Evolutionary conservation across 1,140 invertebrate species (phyloP), one percentile per base, ranked within the genome.

Genomic region (Drosophila mauritiana): DNA sequence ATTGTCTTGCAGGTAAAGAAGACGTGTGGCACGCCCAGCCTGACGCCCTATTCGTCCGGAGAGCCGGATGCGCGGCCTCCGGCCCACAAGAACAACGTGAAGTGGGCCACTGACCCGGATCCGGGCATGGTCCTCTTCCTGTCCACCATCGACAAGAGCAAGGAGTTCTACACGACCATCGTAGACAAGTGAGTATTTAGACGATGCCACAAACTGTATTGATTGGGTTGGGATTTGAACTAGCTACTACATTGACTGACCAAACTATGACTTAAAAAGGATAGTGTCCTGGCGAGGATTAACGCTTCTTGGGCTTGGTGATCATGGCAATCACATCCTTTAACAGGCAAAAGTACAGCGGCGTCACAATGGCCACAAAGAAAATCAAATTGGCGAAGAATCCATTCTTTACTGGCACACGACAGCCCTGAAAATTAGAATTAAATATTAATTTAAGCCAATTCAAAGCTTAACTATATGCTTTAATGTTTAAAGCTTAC

Each of bases 161-260:
- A 92, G 73, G 86, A 92, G 40, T 92, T 92, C 77, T 92, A 86
- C 31, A 57, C 86, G 43, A 91, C 91, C 77, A 92, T 92, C 54
- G 91, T 92, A 15, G 75, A 80, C 65, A 92, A 91, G 91, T 92
- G 59, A 92, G 89, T 92, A 39, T 5, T 43, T 6, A 42, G 15
- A 64, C 43, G 40, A 34, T 57, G 46, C 31, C 52, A 48, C 25
- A 51, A 57, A 62, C 39, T 55, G 40, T 76, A 40, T 51, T 45
- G 34, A 17, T 53, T 46, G n/a, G 25, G 20, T 36, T 1, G 17
- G 43, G 3, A 42, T 31, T 3, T 11, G n/a, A n/a, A 45, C 37
- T 39, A 54, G 43, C 31, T 43, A 49, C 31, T 48, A 55, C 52
- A 53, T n/a, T 45, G 48, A 79, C 56, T 20, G 46, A 49, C 62